Base-by-base conservation (phyloP, 2,888 invertebrate species). In the Cheilosia pagana region DNA sequence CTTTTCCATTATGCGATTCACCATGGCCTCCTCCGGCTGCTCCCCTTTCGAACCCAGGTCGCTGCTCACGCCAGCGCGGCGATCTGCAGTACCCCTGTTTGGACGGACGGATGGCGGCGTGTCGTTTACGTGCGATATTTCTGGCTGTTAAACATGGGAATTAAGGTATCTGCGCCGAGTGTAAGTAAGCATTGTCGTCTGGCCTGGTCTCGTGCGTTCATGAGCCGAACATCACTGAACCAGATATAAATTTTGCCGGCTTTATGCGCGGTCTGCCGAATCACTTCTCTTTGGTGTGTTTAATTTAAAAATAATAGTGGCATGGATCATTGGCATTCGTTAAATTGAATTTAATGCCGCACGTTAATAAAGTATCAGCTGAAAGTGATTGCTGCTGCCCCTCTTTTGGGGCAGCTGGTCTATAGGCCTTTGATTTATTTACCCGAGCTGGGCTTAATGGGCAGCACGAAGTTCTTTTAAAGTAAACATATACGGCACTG, bases 101-200 rank as follows among this genome's bases (percentile, higher is more conserved):
- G 62, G 59, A 41, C 39, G 39, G 57, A 68, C 53, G 62, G 48
- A 50, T 63, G 43, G 67, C 71, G 79, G 63, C 79, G 60, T 85
- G 83, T 85, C 75, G 85, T 71, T 81, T 85, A 79, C 75, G 85
- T 85, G 85, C 85, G 75, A 85, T 81, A 85, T 76, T 81, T 85
- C 60, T 71, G 25, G 21, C 75, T 81, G 79, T 85, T 85, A 81
- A 85, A 85, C 81, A 85, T 81, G 85, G 75, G 79, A 85, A 85
- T 81, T 85, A 81, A 85, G 70, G 85, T 81, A 76, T 81, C 65
- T 60, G 55, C 79, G 52, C 57, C 72, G 72, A 53, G 53, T 50
- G 41, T 60, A 67, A 55, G 59, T 60, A 67, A 55, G 59, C 77
- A 72, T 75, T 79, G 83, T 75, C 83, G 79, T 75, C 79, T 45